Base-by-base conservation (phyloP, 2,797 vertebrate species). In the Muraenolepis orangiensis region DNA sequence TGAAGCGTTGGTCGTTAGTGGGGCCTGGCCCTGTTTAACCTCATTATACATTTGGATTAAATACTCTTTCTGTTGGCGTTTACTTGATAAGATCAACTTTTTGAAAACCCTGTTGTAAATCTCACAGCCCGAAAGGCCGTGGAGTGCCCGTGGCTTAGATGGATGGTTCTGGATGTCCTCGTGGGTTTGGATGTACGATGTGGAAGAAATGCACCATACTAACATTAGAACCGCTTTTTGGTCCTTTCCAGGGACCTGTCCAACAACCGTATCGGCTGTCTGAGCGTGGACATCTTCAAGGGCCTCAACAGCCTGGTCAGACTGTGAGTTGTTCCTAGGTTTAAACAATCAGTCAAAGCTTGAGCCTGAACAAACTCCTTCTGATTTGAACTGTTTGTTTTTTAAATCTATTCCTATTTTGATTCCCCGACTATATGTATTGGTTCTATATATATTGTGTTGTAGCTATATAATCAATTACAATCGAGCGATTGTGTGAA, bases 231-330 rank as follows among this genome's bases (percentile, higher is more conserved):
- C 40, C 1, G 6, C 0, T 1, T 11, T 66, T 73, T 6, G 80
- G 66, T 86, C 74, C 18, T 71, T 84, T 81, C 20, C 84, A 99
- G 98, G 89, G 98, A 99, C 84, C 88, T 99, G 88, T 97, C 96
- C 75, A 99, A 97, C 90, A 99, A 99, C 91, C 95, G 94, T 80
- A 97, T 99, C 78, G 96, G 97, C 85, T 99, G 98, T 86, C 93
- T 99, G 73, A 98, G 96, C 29, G 92, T 93, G 20, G 96, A 97
- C 74, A 92, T 96, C 86, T 99, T 99, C 90, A 96, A 93, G 91
- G 97, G 96, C 87, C 95, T 99, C 74, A 87, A 90, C 77, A 97
- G 90, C 88, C 92, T 99, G 34, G 89, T 95, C 83, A 92, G 93
- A 87, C 90, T 99, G 98, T 99, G 94, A 98, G 98, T 98, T 85